These are phyloP conservation scores for Isoperla grammatica DNA, from an alignment of 2,888 invertebrate genomes.

Conservation along the genomic window DNA sequence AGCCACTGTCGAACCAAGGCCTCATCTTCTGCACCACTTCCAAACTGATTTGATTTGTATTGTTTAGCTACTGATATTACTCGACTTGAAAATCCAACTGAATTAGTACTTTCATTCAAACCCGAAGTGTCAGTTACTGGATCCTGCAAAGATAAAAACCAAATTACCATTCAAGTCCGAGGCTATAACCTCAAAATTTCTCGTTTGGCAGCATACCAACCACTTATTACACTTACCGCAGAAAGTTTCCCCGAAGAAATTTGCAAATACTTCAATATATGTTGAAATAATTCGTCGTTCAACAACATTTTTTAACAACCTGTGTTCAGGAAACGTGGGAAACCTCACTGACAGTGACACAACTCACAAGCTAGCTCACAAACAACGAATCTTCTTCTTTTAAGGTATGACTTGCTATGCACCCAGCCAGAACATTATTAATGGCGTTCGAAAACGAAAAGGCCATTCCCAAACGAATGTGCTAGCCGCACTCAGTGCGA, in stretches of 20 bases:
- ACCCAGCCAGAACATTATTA: too few species aligned
- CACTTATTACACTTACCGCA: neutral
- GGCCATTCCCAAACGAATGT: too few species aligned
- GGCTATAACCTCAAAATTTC: neutral
- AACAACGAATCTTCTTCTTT: too few species aligned
- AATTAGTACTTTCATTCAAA: conserved; percentile 47
- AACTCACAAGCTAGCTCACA: too few species aligned
- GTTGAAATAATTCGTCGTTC: neutral
- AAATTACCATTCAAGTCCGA: neutral
- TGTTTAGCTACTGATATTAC: conserved; percentile 47
- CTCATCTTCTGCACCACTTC: conserved; percentile 42
- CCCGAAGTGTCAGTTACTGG: conserved; percentile 34
- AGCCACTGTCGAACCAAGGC: conserved; percentile 59
- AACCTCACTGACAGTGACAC: too few species aligned
- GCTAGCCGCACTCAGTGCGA: too few species aligned
- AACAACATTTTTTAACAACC: too few species aligned
- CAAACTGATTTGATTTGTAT: conserved; percentile 40
- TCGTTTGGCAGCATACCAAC: neutral
- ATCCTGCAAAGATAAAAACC: neutral
- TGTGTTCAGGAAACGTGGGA: too few species aligned
- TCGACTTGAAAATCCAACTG: conserved; percentile 50
- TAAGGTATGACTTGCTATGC: too few species aligned
- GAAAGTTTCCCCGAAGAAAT: neutral
- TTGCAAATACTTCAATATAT: conserved; percentile 1
- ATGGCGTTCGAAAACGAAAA: too few species aligned